These are phyloP conservation scores for Hemibagrus guttatus DNA, from an alignment of 2,797 vertebrate species.

Conservation along the genomic window DNA sequence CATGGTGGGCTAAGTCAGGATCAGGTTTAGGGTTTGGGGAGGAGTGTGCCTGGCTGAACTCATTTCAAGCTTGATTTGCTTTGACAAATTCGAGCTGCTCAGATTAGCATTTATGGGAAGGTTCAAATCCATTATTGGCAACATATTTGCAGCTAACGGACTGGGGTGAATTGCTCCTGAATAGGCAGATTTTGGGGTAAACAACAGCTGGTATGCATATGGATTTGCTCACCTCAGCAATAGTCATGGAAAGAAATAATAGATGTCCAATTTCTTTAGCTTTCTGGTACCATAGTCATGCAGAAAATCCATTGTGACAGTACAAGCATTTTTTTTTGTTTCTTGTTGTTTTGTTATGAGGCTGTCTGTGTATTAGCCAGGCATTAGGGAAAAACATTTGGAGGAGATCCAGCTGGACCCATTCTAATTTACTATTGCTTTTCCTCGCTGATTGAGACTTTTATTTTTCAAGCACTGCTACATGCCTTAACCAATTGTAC, in stretches of 20 bases:
- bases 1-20: slow-evolving; percentile 48
- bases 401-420: not conserved
- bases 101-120: slow-evolving; percentile 64
- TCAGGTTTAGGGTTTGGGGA: slow-evolving; percentile 45
- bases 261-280: not conserved
- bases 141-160: slow-evolving; percentile 52
- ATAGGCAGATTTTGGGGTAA: slow-evolving; percentile 45
- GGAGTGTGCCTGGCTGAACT: slow-evolving; percentile 61
- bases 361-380: not conserved
- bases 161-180: slow-evolving; percentile 20
- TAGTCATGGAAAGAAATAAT: not conserved
- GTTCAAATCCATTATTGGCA: slow-evolving; percentile 66
- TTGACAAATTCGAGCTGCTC: slow-evolving; percentile 68
- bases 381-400: slow-evolving; percentile 18
- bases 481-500: not conserved
- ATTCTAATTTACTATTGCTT: not conserved
- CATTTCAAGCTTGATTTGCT: slow-evolving; percentile 72
- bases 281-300: not conserved
- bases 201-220: slow-evolving; percentile 32
- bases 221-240: slow-evolving; percentile 5
- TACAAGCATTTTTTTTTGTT: not conserved
- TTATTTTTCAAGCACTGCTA: not conserved
- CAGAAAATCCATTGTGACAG: slow-evolving; percentile 13
- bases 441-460: not conserved
- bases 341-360: not conserved